Evolutionary conservation across 2,888 invertebrate genomes (phyloP).

Genomic region (Arenicola marina): DNA sequence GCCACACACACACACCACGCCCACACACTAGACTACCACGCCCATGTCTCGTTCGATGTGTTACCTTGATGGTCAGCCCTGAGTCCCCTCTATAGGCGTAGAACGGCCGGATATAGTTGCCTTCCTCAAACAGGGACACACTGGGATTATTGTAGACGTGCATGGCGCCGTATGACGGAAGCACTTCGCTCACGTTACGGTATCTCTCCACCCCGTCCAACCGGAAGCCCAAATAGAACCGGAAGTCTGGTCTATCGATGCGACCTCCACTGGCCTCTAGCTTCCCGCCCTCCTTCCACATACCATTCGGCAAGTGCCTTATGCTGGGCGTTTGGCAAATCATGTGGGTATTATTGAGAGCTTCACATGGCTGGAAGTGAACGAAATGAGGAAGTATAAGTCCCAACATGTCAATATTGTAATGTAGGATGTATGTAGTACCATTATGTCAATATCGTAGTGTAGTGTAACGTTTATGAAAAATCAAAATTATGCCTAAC

Average conservation of each 20-base stretch:
- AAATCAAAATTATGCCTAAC: too few species aligned
- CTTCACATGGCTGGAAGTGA: not conserved
- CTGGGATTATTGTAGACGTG: not conserved
- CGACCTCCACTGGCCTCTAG: not conserved
- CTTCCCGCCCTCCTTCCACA: not conserved
- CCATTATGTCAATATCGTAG: too few species aligned
- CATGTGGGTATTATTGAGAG: not conserved
- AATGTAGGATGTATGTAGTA: not conserved
- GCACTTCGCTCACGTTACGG: not conserved
- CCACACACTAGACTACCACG: too few species aligned
- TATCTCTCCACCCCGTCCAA: conserved; percentile 5
- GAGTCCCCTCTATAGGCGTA: not conserved
- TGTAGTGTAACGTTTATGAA: too few species aligned
- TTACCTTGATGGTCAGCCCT: not conserved
- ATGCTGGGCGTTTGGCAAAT: not conserved
- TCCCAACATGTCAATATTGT: not conserved
- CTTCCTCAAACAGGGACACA: not conserved
- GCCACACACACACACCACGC: too few species aligned
- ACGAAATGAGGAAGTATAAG: not conserved
- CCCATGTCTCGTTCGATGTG: too few species aligned
- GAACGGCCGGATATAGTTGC: not conserved
- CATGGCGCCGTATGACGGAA: not conserved
- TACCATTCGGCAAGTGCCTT: too few species aligned
- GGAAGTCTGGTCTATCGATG: not conserved
- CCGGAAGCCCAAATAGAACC: conserved; percentile 2